These are phyloP conservation scores for Epinephelus malabaricus DNA, from an alignment of 2,797 vertebrate species.

Conservation along the genomic window DNA sequence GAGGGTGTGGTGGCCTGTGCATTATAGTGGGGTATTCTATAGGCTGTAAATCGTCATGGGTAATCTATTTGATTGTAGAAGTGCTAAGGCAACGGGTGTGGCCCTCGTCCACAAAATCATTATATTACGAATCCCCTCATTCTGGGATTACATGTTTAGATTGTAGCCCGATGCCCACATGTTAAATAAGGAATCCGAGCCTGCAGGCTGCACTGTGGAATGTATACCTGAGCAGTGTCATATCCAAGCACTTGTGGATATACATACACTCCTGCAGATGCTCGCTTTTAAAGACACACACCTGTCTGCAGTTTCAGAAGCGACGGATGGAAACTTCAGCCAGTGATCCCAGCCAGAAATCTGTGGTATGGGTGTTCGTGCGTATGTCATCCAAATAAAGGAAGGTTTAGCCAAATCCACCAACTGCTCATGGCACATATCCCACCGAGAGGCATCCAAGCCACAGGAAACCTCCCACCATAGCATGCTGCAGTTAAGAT, in stretches of 20 bases:
- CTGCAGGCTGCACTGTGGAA: conserved; percentile 48
- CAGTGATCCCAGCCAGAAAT: conserved; percentile 60
- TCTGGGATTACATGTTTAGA: conserved; percentile 64
- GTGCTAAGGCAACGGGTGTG: conserved; percentile 43
- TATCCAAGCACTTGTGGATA: conserved; percentile 15
- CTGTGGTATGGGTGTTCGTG: conserved; percentile 64
- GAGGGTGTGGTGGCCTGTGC: conserved; percentile 43
- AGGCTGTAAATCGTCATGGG: conserved; percentile 70
- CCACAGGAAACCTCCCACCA: conserved; percentile 72
- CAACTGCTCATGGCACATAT: conserved; percentile 63
- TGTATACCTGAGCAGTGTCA: conserved; percentile 69
- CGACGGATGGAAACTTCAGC: conserved; percentile 60
- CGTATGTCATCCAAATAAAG: conserved; percentile 71
- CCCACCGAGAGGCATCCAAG: conserved; percentile 63
- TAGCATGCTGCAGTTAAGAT: conserved; percentile 61
- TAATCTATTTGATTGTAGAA: conserved; percentile 65
- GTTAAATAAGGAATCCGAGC: conserved; percentile 56
- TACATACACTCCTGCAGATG: conserved; percentile 44
- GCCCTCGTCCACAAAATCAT: conserved; percentile 60
- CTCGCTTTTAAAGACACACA: conserved; percentile 63
- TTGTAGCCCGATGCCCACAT: conserved; percentile 62
- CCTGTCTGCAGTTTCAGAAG: conserved; percentile 68
- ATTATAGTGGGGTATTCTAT: conserved; percentile 43
- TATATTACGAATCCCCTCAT: conserved; percentile 51
- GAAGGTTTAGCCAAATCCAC: conserved; percentile 73